phyloP scores from a whole-genome alignment of 1,140 invertebrate genomes.

The Aradophagus sp. region DNA sequence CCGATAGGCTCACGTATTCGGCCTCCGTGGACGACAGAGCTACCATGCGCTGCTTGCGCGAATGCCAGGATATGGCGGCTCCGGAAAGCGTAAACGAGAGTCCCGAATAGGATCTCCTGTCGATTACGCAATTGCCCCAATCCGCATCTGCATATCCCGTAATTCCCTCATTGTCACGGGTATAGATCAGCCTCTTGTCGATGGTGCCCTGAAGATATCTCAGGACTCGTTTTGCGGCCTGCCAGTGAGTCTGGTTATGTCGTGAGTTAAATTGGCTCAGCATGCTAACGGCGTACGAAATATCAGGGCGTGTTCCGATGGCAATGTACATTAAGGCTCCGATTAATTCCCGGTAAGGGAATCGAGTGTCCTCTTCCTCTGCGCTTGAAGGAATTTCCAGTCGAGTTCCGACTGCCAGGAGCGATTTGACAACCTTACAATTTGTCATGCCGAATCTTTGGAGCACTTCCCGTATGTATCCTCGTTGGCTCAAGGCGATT shows the following conservation, averaged over 20 bases:
- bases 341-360: slow-evolving; percentile 58
- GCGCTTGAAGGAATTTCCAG: not conserved
- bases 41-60: too few relatives aligned
- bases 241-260: slow-evolving; percentile 53
- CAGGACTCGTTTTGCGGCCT: slow-evolving; percentile 59
- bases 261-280: slow-evolving; percentile 15
- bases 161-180: too few relatives aligned
- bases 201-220: slow-evolving; percentile 65
- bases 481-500: slow-evolving; percentile 4
- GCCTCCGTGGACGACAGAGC: too few relatives aligned
- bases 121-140: too few relatives aligned
- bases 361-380: not conserved
- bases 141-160: too few relatives aligned
- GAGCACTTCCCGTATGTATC: slow-evolving; percentile 5
- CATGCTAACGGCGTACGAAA: slow-evolving; percentile 60
- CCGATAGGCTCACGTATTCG: too few relatives aligned
- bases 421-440: slow-evolving; percentile 2
- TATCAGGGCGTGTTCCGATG: slow-evolving; percentile 64
- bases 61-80: too few relatives aligned
- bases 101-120: too few relatives aligned
- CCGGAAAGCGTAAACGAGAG: too few relatives aligned
- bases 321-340: slow-evolving; percentile 64
- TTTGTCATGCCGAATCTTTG: slow-evolving; percentile 6
- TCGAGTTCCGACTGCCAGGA: not conserved
- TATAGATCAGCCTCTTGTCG: too few relatives aligned